Conservation (phyloP, 2,113 vertebrate species). For the Antennarius striatus region DNA sequence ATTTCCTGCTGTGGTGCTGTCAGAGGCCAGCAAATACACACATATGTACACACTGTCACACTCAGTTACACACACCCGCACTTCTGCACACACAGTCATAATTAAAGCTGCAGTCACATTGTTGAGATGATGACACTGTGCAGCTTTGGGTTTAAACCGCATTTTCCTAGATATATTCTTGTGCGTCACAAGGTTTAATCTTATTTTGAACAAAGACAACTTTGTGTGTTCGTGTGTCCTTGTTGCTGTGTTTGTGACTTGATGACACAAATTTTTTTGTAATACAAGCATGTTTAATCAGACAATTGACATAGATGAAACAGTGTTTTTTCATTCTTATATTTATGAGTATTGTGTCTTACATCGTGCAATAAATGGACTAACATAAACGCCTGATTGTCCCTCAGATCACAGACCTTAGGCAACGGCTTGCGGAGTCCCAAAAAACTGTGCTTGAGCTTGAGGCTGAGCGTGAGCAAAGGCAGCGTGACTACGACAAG, state of each 20-base stretch:
- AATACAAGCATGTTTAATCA: conserved; percentile 10
- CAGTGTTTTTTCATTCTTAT: neutral
- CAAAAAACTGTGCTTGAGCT: conserved; percentile 88
- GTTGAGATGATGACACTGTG: conserved; percentile 47
- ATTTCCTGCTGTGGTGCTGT: conserved; percentile 78
- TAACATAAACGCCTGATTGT: neutral
- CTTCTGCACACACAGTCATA: conserved; percentile 30
- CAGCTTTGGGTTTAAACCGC: conserved; percentile 58
- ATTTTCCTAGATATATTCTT: conserved; percentile 58
- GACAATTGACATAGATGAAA: neutral
- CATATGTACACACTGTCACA: conserved; percentile 38
- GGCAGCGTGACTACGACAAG: conserved; percentile 95
- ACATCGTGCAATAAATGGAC: neutral
- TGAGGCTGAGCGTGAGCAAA: conserved; percentile 90
- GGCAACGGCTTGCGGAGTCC: conserved; percentile 88
- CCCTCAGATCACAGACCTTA: conserved; percentile 88
- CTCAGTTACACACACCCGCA: conserved; percentile 50
- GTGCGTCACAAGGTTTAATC: conserved; percentile 63
- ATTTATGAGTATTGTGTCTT: conserved; percentile 1
- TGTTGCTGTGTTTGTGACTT: conserved; percentile 29
- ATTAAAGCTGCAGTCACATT: conserved; percentile 51
- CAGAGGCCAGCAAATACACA: conserved; percentile 65
- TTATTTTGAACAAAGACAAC: conserved; percentile 49
- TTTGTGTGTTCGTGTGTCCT: conserved; percentile 30
- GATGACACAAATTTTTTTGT: conserved; percentile 6